Evolutionary conservation across 2,113 vertebrate genomes (phyloP).

Genomic region (Salvelinus alpinus): DNA sequence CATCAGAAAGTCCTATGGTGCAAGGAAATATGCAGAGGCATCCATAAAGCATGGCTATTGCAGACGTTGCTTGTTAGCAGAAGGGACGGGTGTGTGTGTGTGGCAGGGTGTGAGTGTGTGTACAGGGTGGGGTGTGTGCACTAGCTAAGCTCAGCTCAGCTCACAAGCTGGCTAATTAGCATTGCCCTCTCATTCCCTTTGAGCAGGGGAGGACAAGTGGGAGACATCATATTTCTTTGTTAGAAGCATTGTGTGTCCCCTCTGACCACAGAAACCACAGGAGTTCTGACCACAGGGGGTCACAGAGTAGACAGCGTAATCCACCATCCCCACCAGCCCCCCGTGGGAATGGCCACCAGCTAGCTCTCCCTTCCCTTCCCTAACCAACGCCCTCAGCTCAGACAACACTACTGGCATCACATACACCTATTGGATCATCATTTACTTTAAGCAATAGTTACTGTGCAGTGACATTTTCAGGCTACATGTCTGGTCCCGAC

Average conservation of each 20-base stretch:
- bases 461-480: constrained; percentile 51
- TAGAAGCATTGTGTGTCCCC: constrained; percentile 34
- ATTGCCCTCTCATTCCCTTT: constrained; percentile 57
- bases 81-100: constrained; percentile 10
- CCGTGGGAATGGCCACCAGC: not conserved
- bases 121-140: constrained; percentile 17
- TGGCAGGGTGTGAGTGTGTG: not conserved
- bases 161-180: constrained; percentile 66
- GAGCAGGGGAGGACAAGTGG: constrained; percentile 55
- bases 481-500: constrained; percentile 33
- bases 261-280: constrained; percentile 48
- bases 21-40: constrained; percentile 48
- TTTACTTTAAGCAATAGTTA: not conserved
- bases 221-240: constrained; percentile 60
- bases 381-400: constrained; percentile 33
- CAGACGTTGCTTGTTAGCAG: constrained; percentile 50
- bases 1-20: constrained; percentile 27
- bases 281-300: constrained; percentile 48
- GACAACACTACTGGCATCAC: not conserved
- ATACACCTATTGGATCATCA: constrained; percentile 17
- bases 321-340: not conserved
- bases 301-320: constrained; percentile 35
- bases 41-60: constrained; percentile 45
- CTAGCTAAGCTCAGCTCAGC: constrained; percentile 48
- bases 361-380: constrained; percentile 13